These are phyloP conservation scores for Microcebus murinus DNA, from an alignment of 2,113 vertebrate genomes.

Conservation along the genomic window DNA sequence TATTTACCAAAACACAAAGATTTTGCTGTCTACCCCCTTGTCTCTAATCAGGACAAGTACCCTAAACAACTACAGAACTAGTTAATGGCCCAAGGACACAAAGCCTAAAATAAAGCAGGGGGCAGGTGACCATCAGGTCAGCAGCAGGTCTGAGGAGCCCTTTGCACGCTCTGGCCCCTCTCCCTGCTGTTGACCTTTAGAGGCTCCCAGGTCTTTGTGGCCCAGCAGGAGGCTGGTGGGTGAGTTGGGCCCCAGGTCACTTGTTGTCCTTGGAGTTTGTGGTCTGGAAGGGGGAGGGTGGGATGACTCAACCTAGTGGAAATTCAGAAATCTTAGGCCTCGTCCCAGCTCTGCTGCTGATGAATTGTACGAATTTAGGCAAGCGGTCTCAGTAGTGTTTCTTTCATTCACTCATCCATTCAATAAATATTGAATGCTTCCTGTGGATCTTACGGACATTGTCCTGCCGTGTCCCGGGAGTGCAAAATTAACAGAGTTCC, in stretches of 20 bases:
- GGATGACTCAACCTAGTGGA: background rate
- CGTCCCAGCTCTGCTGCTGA: background rate
- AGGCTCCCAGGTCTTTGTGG: background rate
- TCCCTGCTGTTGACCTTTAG: background rate
- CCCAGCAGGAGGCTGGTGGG: background rate
- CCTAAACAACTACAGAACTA: constrained; percentile 62
- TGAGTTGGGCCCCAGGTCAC: background rate
- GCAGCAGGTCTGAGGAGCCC: background rate
- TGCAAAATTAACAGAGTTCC: background rate
- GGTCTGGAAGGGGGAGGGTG: background rate
- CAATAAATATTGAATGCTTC: background rate
- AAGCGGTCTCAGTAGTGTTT: background rate
- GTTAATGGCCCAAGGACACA: constrained; percentile 53
- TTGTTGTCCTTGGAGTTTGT: background rate
- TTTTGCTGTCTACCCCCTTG: background rate
- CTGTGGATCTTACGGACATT: background rate
- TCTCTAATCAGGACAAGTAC: background rate
- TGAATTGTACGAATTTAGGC: background rate
- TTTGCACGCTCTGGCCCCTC: no score
- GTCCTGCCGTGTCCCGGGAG: accelerated
- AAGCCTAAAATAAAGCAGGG: constrained; percentile 72
- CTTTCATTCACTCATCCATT: background rate
- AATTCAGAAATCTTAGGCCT: background rate
- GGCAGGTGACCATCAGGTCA: constrained; percentile 35
- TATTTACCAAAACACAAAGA: background rate